phyloP scores from a whole-genome alignment of 2,113 vertebrate genomes.

The Macaca mulatta region DNA sequence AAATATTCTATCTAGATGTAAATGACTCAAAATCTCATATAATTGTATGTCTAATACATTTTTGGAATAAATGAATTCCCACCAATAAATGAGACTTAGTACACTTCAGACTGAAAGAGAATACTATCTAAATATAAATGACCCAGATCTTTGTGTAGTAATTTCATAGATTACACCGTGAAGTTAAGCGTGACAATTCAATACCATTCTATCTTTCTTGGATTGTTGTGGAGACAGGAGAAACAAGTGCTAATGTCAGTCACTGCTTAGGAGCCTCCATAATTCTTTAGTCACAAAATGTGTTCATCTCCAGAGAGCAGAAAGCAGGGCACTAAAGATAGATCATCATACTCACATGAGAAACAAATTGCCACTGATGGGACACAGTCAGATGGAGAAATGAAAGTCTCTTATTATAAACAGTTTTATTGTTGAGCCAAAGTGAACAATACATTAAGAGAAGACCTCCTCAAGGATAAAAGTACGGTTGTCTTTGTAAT shows the following conservation, averaged over 20 bases:
- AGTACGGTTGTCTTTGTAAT: background rate
- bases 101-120: background rate
- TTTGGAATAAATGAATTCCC: background rate
- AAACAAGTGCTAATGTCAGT: background rate
- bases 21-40: background rate
- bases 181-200: background rate
- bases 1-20: background rate
- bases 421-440: background rate
- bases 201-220: background rate
- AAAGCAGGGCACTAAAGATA: background rate
- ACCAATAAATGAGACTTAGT: background rate
- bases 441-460: background rate
- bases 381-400: background rate
- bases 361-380: conserved; percentile 6
- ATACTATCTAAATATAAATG: background rate
- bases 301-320: conserved; percentile 34
- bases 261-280: background rate
- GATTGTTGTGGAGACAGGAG: background rate
- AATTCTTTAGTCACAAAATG: background rate
- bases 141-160: background rate
- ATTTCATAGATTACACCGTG: background rate
- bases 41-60: background rate
- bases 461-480: background rate
- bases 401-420: background rate
- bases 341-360: background rate